Base-by-base conservation (phyloP, 2,113 vertebrate species). In the Arizona elegans region DNA sequence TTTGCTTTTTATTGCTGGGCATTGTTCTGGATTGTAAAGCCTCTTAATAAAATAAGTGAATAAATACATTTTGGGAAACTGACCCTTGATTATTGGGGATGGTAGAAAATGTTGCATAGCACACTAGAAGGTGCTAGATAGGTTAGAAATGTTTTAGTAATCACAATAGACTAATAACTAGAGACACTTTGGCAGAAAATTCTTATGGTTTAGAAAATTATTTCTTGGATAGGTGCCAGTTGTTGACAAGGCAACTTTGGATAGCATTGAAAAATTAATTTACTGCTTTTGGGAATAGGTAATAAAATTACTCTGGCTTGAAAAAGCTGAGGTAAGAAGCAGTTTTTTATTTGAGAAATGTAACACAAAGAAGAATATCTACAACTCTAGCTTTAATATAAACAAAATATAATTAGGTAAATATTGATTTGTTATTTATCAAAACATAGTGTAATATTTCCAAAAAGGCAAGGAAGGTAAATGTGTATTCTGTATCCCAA, bases 211-310 rank as follows among this genome's bases (percentile, higher is more conserved):
- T 90, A n/a, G 43, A 38, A 86, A 93, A 90, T 56, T 21, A 86
- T 75, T n/a, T 19, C n/a, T 90, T 86, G 55, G 55, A 90, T n/a
- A 38, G 43, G 33, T n/a, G 92, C 88, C 92, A 90, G 26, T 53
- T 86, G 17, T 90, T 90, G 92, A 53, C 55, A 90, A 38, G 88
- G 85, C 47, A 90, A n/a, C 29, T 86, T 90, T 29, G 4, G 55
- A 54, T n/a, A 90, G 54, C 88, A 53, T 50, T 86, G 65, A 90
- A 81, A 93, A 90, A n/a, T 53, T 93, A 90, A 90, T 90, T 47
- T 29, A 58, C 87, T 85, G 65, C 92, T 52, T 52, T 89, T 86
- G 43, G 81, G 70, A 43, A 93, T 93, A 81, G 75, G 87, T 47
- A 89, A 89, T 75, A 56, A 29, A 62, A 86, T 62, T 5, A 58